Percentiles rank a stretch among this genome's conserved stretches.
Conservation (phyloP, 2,113 vertebrate genomes). For the human (Homo sapiens) region GRCh38 chr5:128319001-128319500, state of each 20-base stretch:
- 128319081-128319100: not conserved
- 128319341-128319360: constrained; percentile 7
- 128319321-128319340: not conserved
- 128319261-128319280: not conserved
- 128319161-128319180: not conserved
- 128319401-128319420: not conserved
- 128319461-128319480: not conserved
- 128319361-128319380: not conserved
- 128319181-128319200: not conserved
- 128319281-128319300: not conserved
- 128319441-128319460: constrained; percentile 9
- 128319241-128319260: not conserved
- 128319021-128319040: constrained; percentile 1
- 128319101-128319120: not conserved
- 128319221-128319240: not conserved
- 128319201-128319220: not conserved
- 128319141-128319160: not conserved
- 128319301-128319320: not conserved
- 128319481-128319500: too few species aligned
- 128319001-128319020: constrained; percentile 80
- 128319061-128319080: not conserved
- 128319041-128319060: not conserved
- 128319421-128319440: not conserved
- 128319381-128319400: not conserved
- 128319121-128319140: not conserved